Base-by-base conservation (phyloP, 2,797 vertebrate species). In the Channa striata region DNA sequence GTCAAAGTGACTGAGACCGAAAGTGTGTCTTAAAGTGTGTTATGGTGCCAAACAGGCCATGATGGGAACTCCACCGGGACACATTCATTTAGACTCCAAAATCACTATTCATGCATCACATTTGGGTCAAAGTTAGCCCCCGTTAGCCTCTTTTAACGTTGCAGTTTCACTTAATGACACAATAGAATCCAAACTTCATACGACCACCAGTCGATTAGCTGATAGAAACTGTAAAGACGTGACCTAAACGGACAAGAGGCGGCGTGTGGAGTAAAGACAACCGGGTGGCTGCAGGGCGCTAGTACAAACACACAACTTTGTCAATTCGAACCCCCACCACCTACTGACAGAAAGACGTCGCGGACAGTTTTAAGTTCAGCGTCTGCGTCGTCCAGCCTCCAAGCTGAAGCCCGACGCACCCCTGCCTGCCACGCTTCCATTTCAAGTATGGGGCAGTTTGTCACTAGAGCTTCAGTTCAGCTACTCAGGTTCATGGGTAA, bases 401-500 rank as follows among this genome's bases (percentile, higher is more conserved):
- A 1, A 20, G 16, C 25, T 17, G 19, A 25, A n/a, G 8, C 47
- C 56, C 42, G 1, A 19, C 65, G 59, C 5, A 17, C 49, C 52
- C 16, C 74, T 19, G 13, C 60, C 42, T 1, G 44, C 77, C 67
- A 54, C 63, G 4, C 72, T 36, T 92, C 94, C 94, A 92, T 95
- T 97, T 98, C 96, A 98, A 97, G 97, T 98, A 97, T 95, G 93
- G 94, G 93, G 95, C 54, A 93, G 95, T 95, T 95, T 90, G 95
- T 94, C 84, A 94, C 92, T 93, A 87, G 85, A 93, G 74, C 87
- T 84, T 69, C 21, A 81, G 93, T 94, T 91, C 91, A 93, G 94
- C 94, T 93, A 85, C 77, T 94, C 93, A 93, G 94, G 91, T 92
- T 68, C 89, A 78, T 89, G 91, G 93, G 94, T 95, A 92, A 91